Evolutionary conservation across 2,797 vertebrate species (phyloP), one percentile per base, ranked within the genome.

Genomic region (Crax fasciolata): DNA sequence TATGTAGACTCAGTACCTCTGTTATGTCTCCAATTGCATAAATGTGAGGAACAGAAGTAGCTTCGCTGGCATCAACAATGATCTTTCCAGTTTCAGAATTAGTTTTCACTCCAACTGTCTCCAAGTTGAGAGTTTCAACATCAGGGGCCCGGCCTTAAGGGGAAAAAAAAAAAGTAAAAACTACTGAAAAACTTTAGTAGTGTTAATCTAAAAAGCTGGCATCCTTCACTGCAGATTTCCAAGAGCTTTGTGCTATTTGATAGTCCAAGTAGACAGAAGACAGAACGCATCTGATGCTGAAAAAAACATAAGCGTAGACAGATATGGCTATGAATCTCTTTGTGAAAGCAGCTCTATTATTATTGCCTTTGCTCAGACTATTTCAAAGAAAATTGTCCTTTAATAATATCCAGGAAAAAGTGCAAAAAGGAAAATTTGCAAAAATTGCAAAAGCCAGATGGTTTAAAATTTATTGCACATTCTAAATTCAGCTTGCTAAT

Each of bases 11-110:
- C 59, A 84, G 6, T 98, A 99, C 99, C 99, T 99, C 98, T 3
- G 98, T 95, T 68, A 99, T 98, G 88, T 99, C 99, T 76, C 99
- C 99, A 5, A 99, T 95, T 84, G 99, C 99, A 23, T 98, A 99
- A 96, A 99, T 98, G 96, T 99, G 98, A 80, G 98, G 98, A 88
- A 99, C 96, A 0, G 99, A 99, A 49, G 99, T 99, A 67, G 98
- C 97, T 91, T 99, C 99, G 28, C 87, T 96, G 15, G 98, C 94
- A 24, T 98, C 97, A n/a, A 99, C 98, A 35, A 99, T 73, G 81
- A 99, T 98, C 96, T 99, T 99, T 72, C 98, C 98, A 7, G 98
- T 98, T 79, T 98, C 95, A 41, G 98, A 92, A 96, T 98, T 97
- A 73, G 97, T 97, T 80, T 97, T 94, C 71, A 99, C 98, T 13